Evolutionary conservation across 1,140 invertebrate species (phyloP).

Genomic region (Portunus trituberculatus): DNA sequence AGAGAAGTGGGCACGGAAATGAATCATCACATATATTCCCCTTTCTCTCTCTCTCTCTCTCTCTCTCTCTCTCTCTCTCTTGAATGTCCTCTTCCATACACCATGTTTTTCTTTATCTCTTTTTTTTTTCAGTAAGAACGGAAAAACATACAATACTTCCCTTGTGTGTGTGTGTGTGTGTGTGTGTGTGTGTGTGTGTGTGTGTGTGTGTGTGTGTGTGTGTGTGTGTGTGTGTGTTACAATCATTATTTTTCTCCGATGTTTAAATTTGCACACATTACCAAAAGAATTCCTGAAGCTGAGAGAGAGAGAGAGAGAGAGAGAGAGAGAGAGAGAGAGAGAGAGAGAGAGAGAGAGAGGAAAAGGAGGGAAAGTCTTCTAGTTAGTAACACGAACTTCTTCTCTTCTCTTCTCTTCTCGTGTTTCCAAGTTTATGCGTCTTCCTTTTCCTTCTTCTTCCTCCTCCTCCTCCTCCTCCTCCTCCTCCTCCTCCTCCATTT

Average conservation of each 20-base stretch:
- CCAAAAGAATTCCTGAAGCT: no score
- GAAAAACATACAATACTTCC: background rate
- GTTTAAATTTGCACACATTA: no score
- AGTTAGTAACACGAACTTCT: background rate
- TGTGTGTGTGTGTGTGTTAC: background rate
- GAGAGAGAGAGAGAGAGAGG: no score
- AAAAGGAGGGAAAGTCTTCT: no score
- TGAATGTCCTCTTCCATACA: background rate
- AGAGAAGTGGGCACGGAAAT: no score
- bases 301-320: no score
- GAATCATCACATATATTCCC: background rate
- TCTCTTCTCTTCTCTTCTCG: background rate
- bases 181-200: conserved; percentile 25
- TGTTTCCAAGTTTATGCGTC: background rate
- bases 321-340: no score
- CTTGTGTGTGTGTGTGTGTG: background rate
- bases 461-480: background rate
- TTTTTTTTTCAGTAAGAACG: background rate
- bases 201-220: conserved; percentile 29
- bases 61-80: conserved; percentile 29
- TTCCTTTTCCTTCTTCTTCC: background rate
- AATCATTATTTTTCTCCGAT: background rate
- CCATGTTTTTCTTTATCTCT: background rate
- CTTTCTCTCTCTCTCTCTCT: background rate
- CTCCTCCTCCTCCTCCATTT: background rate